These are phyloP conservation scores for Numenius arquata DNA, from an alignment of 2,113 vertebrate species.

Conservation along the genomic window DNA sequence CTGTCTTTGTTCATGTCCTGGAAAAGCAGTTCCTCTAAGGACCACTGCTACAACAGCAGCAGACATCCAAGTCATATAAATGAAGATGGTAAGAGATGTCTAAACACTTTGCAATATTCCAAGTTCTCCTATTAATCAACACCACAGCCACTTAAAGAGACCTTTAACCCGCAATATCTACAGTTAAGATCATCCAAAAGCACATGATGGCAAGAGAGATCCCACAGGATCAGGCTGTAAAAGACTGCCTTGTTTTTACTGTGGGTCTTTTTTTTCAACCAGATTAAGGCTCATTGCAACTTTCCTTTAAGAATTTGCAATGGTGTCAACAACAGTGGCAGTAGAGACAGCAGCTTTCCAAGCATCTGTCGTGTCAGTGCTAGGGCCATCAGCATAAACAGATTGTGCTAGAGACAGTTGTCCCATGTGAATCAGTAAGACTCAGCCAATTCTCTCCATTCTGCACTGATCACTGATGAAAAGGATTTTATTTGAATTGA, in stretches of 20 bases:
- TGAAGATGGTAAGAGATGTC: background rate
- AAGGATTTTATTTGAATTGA: background rate
- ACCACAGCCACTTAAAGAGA: background rate
- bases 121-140: background rate
- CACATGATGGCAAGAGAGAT: background rate
- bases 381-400: slow-evolving; percentile 42
- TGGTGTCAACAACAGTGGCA: background rate
- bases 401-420: slow-evolving; percentile 2
- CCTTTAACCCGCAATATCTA: background rate
- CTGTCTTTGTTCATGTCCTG: slow-evolving; percentile 8
- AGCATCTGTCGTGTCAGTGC: slow-evolving; percentile 21
- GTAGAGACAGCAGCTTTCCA: slow-evolving; percentile 11
- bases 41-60: background rate
- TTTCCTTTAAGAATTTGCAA: background rate
- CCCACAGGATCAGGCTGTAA: background rate
- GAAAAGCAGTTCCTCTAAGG: slow-evolving; percentile 28
- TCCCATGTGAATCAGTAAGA: background rate
- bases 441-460: background rate
- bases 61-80: slow-evolving; percentile 9
- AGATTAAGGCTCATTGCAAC: background rate
- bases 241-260: background rate
- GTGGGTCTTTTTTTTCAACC: background rate
- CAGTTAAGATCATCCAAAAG: background rate
- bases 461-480: background rate
- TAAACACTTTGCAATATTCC: background rate